These are phyloP conservation scores for Diadumene lineata DNA, from an alignment of 92 coral and sea anemone species.

Conservation along the genomic window DNA sequence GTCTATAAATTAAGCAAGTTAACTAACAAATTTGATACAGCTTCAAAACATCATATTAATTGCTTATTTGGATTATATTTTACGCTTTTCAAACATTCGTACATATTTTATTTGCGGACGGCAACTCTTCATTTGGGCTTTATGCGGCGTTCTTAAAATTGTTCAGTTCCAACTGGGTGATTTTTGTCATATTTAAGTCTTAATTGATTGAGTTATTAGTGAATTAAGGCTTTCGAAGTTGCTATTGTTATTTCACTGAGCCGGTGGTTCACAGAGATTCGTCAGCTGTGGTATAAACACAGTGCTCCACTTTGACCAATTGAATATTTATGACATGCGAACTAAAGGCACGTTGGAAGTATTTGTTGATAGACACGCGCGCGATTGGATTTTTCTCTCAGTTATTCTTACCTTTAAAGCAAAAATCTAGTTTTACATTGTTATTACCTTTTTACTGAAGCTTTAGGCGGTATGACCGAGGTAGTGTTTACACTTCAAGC, in stretches of 20 bases:
- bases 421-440: too few species aligned
- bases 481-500: background rate
- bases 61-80: background rate
- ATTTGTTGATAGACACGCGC: too few species aligned
- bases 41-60: background rate
- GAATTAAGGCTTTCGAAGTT: background rate
- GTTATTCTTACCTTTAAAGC: background rate
- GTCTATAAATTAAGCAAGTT: too few species aligned
- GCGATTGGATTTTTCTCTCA: too few species aligned
- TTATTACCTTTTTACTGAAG: background rate
- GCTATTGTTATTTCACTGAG: background rate
- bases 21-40: too few species aligned
- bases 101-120: background rate
- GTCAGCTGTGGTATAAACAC: constrained; percentile 8
- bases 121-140: background rate
- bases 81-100: background rate
- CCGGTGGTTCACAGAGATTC: constrained; percentile 12
- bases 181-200: background rate
- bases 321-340: constrained; percentile 22
- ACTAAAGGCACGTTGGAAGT: constrained; percentile 1
- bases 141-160: background rate
- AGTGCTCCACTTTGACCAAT: background rate
- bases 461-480: background rate
- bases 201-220: constrained; percentile 2
- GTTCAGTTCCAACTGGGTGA: background rate